phyloP scores from a whole-genome alignment of 2,888 invertebrate species.

The Lycaena phlaeas region DNA sequence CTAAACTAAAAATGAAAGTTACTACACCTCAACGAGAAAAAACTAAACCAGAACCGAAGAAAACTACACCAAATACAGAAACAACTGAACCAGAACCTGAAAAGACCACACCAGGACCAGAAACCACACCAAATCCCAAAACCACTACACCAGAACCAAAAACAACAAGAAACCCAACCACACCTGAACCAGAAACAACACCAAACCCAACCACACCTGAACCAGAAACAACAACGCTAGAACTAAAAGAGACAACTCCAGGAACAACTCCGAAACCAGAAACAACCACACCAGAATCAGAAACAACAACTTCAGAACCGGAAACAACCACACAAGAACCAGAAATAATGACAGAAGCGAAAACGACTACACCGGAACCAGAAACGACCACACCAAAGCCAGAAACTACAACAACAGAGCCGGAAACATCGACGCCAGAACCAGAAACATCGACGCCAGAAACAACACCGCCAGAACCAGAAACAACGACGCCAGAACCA shows the following conservation, averaged over 20 bases:
- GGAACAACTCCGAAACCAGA: neutral
- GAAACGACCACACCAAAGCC: constrained; percentile 1
- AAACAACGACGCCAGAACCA: neutral
- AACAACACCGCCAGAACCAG: constrained; percentile 1
- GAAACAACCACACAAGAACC: neutral
- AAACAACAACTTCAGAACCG: neutral
- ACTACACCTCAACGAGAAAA: neutral
- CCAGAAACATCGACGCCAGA: neutral
- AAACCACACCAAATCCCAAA: neutral
- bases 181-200: constrained; percentile 3
- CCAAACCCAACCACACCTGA: constrained; percentile 3
- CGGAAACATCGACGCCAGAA: neutral
- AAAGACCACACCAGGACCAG: constrained; percentile 2
- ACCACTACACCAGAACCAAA: constrained; percentile 1
- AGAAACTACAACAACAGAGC: neutral
- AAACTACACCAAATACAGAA: constrained; percentile 1
- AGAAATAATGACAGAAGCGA: neutral
- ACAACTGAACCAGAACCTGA: constrained; percentile 1
- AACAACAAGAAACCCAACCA: constrained; percentile 7
- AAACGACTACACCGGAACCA: neutral
- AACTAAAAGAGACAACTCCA: neutral
- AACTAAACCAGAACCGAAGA: neutral
- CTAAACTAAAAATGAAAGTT: neutral
- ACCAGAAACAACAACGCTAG: constrained; percentile 6
- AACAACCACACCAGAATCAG: constrained; percentile 1